Conservation (phyloP, 1,140 invertebrate species). For the Drosophila parabipectinata region DNA sequence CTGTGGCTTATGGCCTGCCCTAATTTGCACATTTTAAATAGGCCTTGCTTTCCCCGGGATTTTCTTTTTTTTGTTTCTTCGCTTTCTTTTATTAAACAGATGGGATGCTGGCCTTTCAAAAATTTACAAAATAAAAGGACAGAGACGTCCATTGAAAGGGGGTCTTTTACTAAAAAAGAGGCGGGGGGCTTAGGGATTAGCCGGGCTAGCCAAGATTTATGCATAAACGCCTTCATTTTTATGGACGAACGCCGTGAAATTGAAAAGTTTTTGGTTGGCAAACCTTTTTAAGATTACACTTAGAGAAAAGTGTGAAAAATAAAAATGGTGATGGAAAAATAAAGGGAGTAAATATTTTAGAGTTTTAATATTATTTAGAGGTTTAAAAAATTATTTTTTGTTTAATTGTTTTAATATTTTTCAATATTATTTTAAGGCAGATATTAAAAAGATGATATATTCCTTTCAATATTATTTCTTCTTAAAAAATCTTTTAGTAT, state of each 20-base stretch:
- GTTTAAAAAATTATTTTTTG: no score
- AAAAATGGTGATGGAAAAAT: background rate
- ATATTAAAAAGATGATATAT: no score
- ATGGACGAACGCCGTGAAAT: constrained; percentile 63
- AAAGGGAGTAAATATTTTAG: background rate
- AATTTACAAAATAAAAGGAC: background rate
- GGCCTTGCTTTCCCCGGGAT: constrained; percentile 29
- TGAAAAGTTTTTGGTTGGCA: constrained; percentile 65
- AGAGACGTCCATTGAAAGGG: background rate
- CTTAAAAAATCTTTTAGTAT: no score
- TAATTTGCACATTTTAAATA: constrained; percentile 83
- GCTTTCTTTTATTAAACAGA: constrained; percentile 63
- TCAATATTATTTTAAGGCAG: no score
- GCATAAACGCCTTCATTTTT: constrained; percentile 71
- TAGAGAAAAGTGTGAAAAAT: background rate
- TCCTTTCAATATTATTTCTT: no score
- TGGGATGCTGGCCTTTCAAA: constrained; percentile 26
- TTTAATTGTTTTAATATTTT: no score
- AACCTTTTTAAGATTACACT: constrained; percentile 15
- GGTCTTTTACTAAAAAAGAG: background rate
- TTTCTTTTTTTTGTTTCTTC: background rate
- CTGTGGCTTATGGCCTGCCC: constrained; percentile 68
- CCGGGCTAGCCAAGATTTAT: constrained; percentile 68
- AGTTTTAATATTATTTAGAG: no score
- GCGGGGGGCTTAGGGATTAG: constrained; percentile 54